Evolutionary conservation across 2,113 vertebrate genomes (phyloP).

Genomic region (Ophthalmotilapia sp.): DNA sequence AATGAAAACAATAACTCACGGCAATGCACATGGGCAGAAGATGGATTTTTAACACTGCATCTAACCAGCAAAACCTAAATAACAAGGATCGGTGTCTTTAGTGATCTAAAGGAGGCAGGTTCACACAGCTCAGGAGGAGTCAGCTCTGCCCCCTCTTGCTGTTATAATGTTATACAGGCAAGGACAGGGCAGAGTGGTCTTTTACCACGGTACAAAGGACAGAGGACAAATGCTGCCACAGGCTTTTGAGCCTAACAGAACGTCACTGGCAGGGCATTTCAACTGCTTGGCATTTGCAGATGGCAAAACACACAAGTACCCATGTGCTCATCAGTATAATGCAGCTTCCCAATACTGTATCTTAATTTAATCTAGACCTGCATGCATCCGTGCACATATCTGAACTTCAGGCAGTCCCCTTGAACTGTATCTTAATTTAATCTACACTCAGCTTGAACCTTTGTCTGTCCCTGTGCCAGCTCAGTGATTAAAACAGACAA

Average conservation of each 20-base stretch:
- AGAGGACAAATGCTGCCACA: slow-evolving; percentile 25
- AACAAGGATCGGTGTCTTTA: background rate
- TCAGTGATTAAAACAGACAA: background rate
- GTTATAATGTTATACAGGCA: slow-evolving; percentile 10
- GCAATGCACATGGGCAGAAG: background rate
- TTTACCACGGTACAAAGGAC: slow-evolving; percentile 14
- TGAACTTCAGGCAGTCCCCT: slow-evolving; percentile 32
- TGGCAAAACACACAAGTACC: background rate
- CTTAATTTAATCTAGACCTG: slow-evolving; percentile 67
- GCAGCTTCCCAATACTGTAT: slow-evolving; percentile 26
- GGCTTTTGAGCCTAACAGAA: slow-evolving; percentile 20
- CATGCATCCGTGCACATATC: slow-evolving; percentile 34
- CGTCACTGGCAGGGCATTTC: slow-evolving; percentile 1
- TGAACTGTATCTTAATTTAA: slow-evolving; percentile 57
- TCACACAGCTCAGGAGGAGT: background rate
- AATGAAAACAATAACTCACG: background rate
- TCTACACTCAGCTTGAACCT: slow-evolving; percentile 41
- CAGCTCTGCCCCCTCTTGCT: background rate
- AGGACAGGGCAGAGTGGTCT: slow-evolving; percentile 3
- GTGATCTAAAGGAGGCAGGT: background rate
- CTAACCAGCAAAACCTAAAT: background rate
- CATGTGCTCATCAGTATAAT: slow-evolving; percentile 17
- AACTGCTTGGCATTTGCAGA: slow-evolving; percentile 29
- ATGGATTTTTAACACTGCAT: background rate
- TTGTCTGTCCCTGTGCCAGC: slow-evolving; percentile 2